phyloP scores from a whole-genome alignment of 2,113 vertebrate species.

The Anguilla japonica region DNA sequence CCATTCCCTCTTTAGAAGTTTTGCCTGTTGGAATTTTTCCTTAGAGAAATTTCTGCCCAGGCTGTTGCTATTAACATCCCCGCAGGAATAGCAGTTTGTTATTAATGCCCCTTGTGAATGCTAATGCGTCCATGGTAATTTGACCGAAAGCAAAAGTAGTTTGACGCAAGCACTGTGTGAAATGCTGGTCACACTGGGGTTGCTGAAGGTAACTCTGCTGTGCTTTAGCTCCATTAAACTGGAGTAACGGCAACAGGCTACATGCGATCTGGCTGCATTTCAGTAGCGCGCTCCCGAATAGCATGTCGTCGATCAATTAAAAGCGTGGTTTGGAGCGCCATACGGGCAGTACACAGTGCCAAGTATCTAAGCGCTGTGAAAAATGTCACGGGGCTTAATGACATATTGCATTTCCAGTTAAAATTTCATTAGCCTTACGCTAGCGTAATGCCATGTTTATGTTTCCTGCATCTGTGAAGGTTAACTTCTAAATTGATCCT shows the following conservation, averaged over 20 bases:
- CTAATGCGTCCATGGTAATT: constrained; percentile 3
- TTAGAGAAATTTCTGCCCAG: background rate
- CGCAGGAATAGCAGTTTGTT: constrained; percentile 27
- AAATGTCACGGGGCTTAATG: constrained; percentile 23
- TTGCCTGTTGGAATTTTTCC: constrained; percentile 32
- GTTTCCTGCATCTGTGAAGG: constrained; percentile 26
- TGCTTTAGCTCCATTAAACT: background rate
- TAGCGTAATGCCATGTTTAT: constrained; percentile 18
- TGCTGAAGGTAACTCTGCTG: background rate
- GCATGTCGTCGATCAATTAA: background rate
- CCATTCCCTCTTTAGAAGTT: constrained; percentile 34
- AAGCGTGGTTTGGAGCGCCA: no score
- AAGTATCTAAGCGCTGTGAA: constrained; percentile 14
- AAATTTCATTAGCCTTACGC: constrained; percentile 14
- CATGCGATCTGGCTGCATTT: background rate
- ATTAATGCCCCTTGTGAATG: constrained; percentile 22
- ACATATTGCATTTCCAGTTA: background rate
- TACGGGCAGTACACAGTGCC: background rate
- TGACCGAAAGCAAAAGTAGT: background rate
- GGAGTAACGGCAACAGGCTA: background rate
- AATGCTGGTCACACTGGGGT: constrained; percentile 7
- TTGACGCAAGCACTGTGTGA: background rate
- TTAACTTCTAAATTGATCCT: constrained; percentile 11
- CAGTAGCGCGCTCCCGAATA: background rate
- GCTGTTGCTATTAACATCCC: constrained; percentile 26